Evolutionary conservation across 2,113 vertebrate genomes (phyloP).

Genomic region (Chionis minor): DNA sequence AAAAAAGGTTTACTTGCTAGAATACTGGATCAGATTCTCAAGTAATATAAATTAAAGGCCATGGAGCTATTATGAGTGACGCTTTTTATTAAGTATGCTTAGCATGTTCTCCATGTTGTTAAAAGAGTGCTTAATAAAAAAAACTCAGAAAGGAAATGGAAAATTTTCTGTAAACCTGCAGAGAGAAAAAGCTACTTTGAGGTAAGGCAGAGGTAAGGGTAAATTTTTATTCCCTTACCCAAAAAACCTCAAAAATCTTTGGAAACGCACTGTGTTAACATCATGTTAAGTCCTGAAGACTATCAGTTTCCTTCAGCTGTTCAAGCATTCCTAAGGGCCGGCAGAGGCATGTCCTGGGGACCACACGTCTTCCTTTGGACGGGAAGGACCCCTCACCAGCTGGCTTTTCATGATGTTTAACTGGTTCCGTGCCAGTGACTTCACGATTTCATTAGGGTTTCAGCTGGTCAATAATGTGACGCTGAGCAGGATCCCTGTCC

Average conservation of each 20-base stretch:
- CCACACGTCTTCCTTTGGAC: neutral
- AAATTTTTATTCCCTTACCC: neutral
- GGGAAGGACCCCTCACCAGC: neutral
- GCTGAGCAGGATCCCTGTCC: neutral
- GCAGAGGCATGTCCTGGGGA: neutral
- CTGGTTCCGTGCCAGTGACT: neutral
- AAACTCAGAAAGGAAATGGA: neutral
- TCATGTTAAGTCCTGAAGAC: neutral
- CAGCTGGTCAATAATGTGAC: neutral
- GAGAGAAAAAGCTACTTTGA: neutral
- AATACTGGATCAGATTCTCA: neutral
- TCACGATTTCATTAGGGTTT: neutral
- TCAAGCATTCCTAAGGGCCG: neutral
- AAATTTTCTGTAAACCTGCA: neutral
- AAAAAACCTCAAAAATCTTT: neutral
- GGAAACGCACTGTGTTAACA: neutral
- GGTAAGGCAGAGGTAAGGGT: neutral
- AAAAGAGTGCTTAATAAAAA: neutral
- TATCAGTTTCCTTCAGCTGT: neutral
- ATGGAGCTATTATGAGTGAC: rapidly evolving
- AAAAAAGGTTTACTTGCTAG: neutral
- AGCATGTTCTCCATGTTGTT: neutral
- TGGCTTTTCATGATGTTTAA: neutral
- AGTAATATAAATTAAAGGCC: neutral
- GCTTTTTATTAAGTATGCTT: neutral